Evolutionary conservation across 2,113 vertebrate species (phyloP).

Genomic region (Pycnonotus jocosus): DNA sequence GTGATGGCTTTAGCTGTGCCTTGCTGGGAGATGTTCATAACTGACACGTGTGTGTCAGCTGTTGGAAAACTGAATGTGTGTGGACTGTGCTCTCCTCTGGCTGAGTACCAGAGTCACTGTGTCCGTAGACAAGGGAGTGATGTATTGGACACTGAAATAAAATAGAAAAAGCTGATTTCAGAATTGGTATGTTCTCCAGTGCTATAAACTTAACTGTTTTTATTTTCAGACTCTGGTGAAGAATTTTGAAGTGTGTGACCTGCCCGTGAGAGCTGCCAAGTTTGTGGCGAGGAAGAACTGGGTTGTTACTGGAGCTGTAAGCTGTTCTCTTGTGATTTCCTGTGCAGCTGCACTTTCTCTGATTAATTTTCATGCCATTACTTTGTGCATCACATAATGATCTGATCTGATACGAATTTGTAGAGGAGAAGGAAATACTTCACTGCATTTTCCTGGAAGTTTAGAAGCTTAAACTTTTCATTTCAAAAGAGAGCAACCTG

Average conservation of each 20-base stretch:
- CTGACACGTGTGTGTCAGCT: background rate
- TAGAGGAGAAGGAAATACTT: background rate
- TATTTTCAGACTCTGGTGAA: slow-evolving; percentile 90
- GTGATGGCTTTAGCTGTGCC: slow-evolving; percentile 45
- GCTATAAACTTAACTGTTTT: background rate
- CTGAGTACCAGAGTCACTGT: background rate
- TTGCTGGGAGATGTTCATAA: background rate
- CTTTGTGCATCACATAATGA: background rate
- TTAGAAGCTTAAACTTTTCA: background rate
- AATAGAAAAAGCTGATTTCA: background rate
- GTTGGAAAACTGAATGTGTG: background rate
- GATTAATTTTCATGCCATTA: background rate
- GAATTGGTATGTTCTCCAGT: background rate
- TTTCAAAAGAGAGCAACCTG: background rate
- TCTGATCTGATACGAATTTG: background rate
- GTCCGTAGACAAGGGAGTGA: background rate
- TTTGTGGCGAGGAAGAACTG: slow-evolving; percentile 98
- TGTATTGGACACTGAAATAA: background rate
- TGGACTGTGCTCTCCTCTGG: background rate
- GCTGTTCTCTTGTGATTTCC: slow-evolving; percentile 32
- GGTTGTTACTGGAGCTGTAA: slow-evolving; percentile 98
- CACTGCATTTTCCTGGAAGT: background rate
- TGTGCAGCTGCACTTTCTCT: background rate
- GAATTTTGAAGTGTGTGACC: slow-evolving; percentile 97
- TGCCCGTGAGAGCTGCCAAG: slow-evolving; percentile 97